These are phyloP conservation scores for Kryptolebias ocellatus DNA, from an alignment of 2,797 vertebrate species.

Conservation along the genomic window DNA sequence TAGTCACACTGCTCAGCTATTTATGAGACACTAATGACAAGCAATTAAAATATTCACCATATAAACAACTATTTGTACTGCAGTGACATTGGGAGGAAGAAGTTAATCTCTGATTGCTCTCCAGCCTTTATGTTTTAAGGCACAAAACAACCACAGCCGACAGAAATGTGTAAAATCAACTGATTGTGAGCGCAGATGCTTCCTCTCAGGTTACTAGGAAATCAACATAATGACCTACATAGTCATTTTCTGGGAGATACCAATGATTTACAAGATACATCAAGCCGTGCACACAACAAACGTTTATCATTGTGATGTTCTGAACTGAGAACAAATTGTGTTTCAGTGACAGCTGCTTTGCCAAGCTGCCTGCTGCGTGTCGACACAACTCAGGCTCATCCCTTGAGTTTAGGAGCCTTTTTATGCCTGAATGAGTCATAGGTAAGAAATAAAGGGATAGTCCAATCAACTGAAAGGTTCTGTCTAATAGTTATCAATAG, in stretches of 20 bases:
- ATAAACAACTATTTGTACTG: not conserved
- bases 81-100: not conserved
- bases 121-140: not conserved
- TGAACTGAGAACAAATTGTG: too few species aligned
- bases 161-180: not conserved
- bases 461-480: too few species aligned
- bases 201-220: not conserved
- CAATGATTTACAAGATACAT: not conserved
- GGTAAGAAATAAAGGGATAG: too few species aligned
- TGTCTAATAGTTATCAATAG: too few species aligned
- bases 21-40: too few species aligned
- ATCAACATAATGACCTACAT: not conserved
- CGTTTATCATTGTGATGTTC: not conserved
- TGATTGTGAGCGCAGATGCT: not conserved
- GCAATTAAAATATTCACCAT: not conserved
- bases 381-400: too few species aligned
- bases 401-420: too few species aligned
- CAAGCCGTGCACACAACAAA: not conserved
- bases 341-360: too few species aligned
- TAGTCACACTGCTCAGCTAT: too few species aligned
- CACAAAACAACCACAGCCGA: not conserved
- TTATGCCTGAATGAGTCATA: too few species aligned
- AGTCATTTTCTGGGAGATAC: not conserved
- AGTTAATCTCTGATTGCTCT: not conserved
- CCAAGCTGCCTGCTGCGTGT: too few species aligned